phyloP scores from a whole-genome alignment of 2,888 invertebrate species.

The Sinhomidia bicolor region DNA sequence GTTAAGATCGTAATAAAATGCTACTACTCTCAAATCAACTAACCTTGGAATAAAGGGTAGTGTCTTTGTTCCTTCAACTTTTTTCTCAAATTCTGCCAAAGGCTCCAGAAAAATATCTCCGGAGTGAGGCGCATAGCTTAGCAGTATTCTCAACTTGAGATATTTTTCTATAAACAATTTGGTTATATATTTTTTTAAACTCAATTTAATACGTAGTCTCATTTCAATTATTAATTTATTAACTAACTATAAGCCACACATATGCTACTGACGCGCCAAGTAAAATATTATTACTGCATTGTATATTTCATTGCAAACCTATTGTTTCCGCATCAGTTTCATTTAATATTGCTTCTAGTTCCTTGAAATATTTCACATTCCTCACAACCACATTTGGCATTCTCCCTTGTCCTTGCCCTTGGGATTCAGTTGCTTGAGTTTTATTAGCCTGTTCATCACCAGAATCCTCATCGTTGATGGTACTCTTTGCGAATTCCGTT shows the following conservation, averaged over 20 bases:
- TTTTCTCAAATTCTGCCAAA: slow-evolving; percentile 42
- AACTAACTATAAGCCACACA: too few species aligned
- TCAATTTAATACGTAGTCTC: too few species aligned
- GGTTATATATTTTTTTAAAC: too few species aligned
- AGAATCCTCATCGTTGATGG: neutral
- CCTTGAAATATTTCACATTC: slow-evolving; percentile 88
- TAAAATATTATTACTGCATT: neutral
- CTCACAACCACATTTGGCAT: slow-evolving; percentile 84
- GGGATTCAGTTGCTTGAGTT: slow-evolving; percentile 82
- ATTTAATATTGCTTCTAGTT: slow-evolving; percentile 86
- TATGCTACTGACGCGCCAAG: too few species aligned
- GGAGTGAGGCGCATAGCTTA: slow-evolving; percentile 51
- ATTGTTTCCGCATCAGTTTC: slow-evolving; percentile 84
- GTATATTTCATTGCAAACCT: slow-evolving; percentile 82
- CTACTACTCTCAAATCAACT: too few species aligned
- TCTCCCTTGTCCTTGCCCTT: neutral
- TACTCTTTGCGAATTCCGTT: slow-evolving; percentile 82
- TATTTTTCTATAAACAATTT: slow-evolving; percentile 69
- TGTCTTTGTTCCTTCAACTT: slow-evolving; percentile 12
- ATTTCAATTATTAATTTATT: too few species aligned
- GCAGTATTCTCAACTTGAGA: slow-evolving; percentile 69
- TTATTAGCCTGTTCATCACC: slow-evolving; percentile 83
- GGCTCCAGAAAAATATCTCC: slow-evolving; percentile 51
- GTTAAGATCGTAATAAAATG: too few species aligned
- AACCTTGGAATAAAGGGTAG: slow-evolving; percentile 44